Evolutionary conservation across 2,888 invertebrate genomes (phyloP), one percentile per base, ranked within the genome.

Genomic region (Polyommatus iphigenia): DNA sequence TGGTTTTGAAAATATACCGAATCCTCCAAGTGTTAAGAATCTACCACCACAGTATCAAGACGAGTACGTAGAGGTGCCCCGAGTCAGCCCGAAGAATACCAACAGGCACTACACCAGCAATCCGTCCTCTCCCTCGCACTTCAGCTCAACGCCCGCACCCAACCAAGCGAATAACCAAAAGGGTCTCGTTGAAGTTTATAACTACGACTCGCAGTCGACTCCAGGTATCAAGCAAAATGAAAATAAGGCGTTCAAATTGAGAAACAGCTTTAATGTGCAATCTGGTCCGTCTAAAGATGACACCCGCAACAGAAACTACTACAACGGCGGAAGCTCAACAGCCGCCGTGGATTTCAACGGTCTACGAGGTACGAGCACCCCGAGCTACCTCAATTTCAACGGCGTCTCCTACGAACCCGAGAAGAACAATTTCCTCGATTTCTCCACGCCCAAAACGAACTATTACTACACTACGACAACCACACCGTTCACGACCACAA

Each of bases 21-120:
- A 81, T 80, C 81, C 82, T 10, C 81, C 82, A 20, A 81, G 84
- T 10, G 81, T 83, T 15, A 78, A 81, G 18, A 88, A 87, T 80
- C 86, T 93, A 36, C 92, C 93, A 83, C 91, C 90, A 81, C 89
- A 92, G 80, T 91, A 87, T 77, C 89, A 90, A 84, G 89, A 93
- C 29, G 94, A 94, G 83, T 94, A 94, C 80, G 93, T 94, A 3
- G 94, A 94, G 88, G 93, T 94, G 8, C 89, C 89, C 76, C 87
- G 92, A 80, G 92, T 92, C 10, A 90, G 90, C 8, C 91, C 93
- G 5, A 93, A 93, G 82, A 79, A 71, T 29, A 81, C 78, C 36
- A 86, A 87, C 81, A 90, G 85, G 81, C 90, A 87, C 81, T 57
- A 78, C n/a, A 85, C 87, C 0, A 88, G 85, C 77, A 88, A 84